phyloP scores from a whole-genome alignment of 2,113 vertebrate species.

The Nipponia nippon region DNA sequence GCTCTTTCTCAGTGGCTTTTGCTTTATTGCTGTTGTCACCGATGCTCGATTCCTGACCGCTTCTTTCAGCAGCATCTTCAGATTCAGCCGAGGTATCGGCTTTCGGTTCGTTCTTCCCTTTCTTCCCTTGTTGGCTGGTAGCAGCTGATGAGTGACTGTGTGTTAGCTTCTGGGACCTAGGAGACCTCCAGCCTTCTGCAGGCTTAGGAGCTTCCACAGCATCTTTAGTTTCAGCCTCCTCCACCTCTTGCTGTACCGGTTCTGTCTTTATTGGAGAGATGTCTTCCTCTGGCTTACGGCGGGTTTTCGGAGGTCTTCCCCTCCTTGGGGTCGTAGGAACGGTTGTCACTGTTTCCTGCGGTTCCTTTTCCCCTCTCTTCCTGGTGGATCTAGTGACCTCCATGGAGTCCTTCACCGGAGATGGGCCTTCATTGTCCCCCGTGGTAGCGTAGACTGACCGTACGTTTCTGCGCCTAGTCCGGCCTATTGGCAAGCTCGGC shows the following conservation, averaged over 20 bases:
- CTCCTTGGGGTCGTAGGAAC: constrained; percentile 77
- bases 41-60: background rate
- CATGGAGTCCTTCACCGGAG: constrained; percentile 78
- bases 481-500: constrained; percentile 80
- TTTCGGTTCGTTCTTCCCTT: constrained; percentile 77
- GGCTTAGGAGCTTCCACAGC: constrained; percentile 60
- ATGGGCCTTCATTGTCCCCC: constrained; percentile 81
- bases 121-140: constrained; percentile 77
- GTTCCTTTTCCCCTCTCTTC: constrained; percentile 88
- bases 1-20: constrained; percentile 45
- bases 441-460: constrained; percentile 92
- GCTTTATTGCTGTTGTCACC: constrained; percentile 67
- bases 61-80: constrained; percentile 66
- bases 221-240: constrained; percentile 82
- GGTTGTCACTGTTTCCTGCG: constrained; percentile 72
- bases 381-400: constrained; percentile 87
- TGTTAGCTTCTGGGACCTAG: constrained; percentile 82
- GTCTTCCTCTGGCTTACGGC: constrained; percentile 81
- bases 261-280: constrained; percentile 80
- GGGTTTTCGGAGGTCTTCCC: constrained; percentile 90
- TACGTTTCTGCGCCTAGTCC: constrained; percentile 92
- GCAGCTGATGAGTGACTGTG: constrained; percentile 67
- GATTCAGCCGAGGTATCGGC: constrained; percentile 41
- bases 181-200: constrained; percentile 75
- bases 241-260: constrained; percentile 72